Conservation (phyloP, 2,888 invertebrate genomes). For the Mythimna pallens region DNA sequence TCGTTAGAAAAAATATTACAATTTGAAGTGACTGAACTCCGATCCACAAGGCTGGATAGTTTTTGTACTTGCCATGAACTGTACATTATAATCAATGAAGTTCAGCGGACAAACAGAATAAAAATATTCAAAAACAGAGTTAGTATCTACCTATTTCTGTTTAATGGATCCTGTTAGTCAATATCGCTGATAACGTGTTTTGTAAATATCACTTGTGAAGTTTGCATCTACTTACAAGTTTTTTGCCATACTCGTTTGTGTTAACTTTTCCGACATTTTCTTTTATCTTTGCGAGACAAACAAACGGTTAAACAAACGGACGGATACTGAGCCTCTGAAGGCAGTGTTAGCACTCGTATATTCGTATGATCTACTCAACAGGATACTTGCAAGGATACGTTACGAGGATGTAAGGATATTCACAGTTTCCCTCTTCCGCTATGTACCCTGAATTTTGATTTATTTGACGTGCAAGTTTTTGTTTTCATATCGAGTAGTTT, state of each 20-base stretch:
- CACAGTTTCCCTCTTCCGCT: slow-evolving; percentile 80
- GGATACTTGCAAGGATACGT: slow-evolving; percentile 67
- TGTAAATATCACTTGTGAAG: slow-evolving; percentile 27
- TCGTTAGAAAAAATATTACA: slow-evolving; percentile 50
- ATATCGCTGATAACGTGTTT: slow-evolving; percentile 18
- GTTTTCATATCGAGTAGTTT: slow-evolving; percentile 12
- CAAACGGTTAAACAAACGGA: slow-evolving; percentile 24
- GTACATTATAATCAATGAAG: slow-evolving; percentile 36
- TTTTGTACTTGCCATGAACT: slow-evolving; percentile 50
- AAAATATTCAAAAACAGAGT: slow-evolving; percentile 2
- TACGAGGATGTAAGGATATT: slow-evolving; percentile 62
- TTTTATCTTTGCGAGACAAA: slow-evolving; percentile 11
- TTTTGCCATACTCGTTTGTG: slow-evolving; percentile 15
- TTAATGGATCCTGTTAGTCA: slow-evolving; percentile 20
- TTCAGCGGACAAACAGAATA: slow-evolving; percentile 35
- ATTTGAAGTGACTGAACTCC: slow-evolving; percentile 49
- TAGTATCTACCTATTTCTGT: not conserved
- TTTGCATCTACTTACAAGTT: slow-evolving; percentile 36
- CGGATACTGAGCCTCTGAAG: slow-evolving; percentile 44
- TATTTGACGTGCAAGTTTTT: slow-evolving; percentile 32
- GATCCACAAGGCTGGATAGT: slow-evolving; percentile 49
- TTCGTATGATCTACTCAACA: slow-evolving; percentile 68
- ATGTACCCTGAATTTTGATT: slow-evolving; percentile 84
- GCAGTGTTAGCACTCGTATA: slow-evolving; percentile 59
- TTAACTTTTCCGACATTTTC: slow-evolving; percentile 10